Conservation (phyloP, 2,797 vertebrate genomes). For the Peromyscus melanophrys region DNA sequence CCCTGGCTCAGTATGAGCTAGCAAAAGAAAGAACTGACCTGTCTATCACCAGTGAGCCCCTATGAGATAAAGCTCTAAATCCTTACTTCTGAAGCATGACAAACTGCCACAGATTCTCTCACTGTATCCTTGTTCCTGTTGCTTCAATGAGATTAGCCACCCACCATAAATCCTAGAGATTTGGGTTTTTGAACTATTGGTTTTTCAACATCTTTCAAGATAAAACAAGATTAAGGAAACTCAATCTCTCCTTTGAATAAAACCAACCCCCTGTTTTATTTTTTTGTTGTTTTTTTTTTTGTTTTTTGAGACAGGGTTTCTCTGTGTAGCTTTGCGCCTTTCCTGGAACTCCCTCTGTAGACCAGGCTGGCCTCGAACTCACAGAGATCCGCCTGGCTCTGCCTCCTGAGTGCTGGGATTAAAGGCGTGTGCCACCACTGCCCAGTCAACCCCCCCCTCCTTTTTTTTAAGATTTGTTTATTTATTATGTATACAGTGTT, state of each 20-base stretch:
- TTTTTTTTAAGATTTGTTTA: no score
- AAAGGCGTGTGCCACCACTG: no score
- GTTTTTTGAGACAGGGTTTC: no score
- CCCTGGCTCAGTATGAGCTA: not conserved
- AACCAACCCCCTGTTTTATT: not conserved
- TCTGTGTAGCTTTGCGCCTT: no score
- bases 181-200: not conserved
- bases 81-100: not conserved
- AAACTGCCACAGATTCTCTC: not conserved
- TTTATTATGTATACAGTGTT: no score
- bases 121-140: not conserved
- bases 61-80: not conserved
- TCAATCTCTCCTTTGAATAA: not conserved
- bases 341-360: no score
- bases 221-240: constrained; percentile 13
- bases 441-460: no score
- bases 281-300: no score
- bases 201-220: not conserved
- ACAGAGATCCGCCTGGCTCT: no score
- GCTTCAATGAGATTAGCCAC: not conserved
- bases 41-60: not conserved
- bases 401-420: no score
- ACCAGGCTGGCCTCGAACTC: no score
- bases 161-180: no score
- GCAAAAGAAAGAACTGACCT: not conserved